Base-by-base conservation (phyloP, 2,113 vertebrate genomes). In the Opisthocomus hoazin region DNA sequence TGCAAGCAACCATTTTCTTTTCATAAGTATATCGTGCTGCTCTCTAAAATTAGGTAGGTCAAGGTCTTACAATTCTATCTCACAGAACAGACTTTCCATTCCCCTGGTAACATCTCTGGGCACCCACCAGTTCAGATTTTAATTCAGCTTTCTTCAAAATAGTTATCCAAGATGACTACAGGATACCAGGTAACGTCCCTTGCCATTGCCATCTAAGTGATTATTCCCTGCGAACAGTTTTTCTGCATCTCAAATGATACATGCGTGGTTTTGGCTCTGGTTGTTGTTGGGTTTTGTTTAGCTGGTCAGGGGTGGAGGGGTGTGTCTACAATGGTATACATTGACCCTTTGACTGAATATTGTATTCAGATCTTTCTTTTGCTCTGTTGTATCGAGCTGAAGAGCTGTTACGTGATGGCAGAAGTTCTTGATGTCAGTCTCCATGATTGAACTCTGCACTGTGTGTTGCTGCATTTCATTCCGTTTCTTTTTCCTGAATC, bases 291-390 rank as follows among this genome's bases (percentile, higher is more conserved):
- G 37, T 2, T 1, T 27, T 57, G 9, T 3, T 32, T 17, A 2
- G 5, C 10, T 66, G 19, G 1, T 29, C 7, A 6, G 22, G 36
- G 48, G 0, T 39, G 13, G 29, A 19, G 14, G 15, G 10, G 53
- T 3, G 29, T 3, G 17, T 60, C 15, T 56, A 3, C 48, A 32
- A 1, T 17, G 43, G 3, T 29, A 15, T 8, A 6, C 0, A 2
- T 11, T 73, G 6, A 20, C 51, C 21, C 26, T 32, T 30, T 27
- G 50, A 4, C 39, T 74, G 32, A 56, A 0, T 43, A 3, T 10
- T 15, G 4, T 11, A 50, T 24, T 43, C 48, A 58, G 36, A 5
- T 32, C 39, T n/a, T 57, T 24, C 37, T 87, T 73, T n/a, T 46
- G 22, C 26, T 84, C 34, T 36, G 8, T 23, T 80, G 5, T 41